A percentile compares a stretch with the other conserved stretches of the same genome.
These are phyloP conservation scores for Dryomyza anilis DNA, from an alignment of 2,888 invertebrate species.

Conservation along the genomic window DNA sequence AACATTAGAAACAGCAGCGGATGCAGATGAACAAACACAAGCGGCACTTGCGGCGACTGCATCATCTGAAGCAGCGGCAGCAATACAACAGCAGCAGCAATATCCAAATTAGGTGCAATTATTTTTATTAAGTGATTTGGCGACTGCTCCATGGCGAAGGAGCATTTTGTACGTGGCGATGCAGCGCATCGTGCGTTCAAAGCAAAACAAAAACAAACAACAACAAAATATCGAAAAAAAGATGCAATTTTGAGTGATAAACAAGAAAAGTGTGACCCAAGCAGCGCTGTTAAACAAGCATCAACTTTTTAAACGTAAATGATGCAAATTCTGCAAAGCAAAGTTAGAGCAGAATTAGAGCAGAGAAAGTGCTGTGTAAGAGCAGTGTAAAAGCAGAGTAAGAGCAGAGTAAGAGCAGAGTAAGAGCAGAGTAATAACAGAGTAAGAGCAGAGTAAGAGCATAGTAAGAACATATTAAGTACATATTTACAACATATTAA, in stretches of 20 bases:
- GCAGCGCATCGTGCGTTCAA: neutral
- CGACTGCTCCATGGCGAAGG: slow-evolving; percentile 7
- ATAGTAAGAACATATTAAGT: no score
- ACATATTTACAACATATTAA: no score
- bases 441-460: no score
- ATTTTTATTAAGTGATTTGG: slow-evolving; percentile 3
- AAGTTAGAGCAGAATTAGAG: no score
- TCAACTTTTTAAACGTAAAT: neutral
- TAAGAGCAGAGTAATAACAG: no score
- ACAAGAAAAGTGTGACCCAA: slow-evolving; percentile 40
- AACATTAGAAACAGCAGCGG: neutral
- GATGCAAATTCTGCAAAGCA: no score
- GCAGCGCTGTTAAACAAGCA: slow-evolving; percentile 18
- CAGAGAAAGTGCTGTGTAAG: no score
- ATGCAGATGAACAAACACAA: neutral
- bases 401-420: no score
- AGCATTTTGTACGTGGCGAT: neutral
- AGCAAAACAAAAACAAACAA: neutral
- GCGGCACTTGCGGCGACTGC: neutral
- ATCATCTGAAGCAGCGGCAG: neutral
- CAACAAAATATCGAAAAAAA: neutral
- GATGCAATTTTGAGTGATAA: slow-evolving; percentile 38
- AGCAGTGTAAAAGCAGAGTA: no score
- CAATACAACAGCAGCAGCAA: neutral
- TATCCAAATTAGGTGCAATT: slow-evolving; percentile 14